Conservation (phyloP, 23 tunicate genomes). For the Corella eumyota region DNA sequence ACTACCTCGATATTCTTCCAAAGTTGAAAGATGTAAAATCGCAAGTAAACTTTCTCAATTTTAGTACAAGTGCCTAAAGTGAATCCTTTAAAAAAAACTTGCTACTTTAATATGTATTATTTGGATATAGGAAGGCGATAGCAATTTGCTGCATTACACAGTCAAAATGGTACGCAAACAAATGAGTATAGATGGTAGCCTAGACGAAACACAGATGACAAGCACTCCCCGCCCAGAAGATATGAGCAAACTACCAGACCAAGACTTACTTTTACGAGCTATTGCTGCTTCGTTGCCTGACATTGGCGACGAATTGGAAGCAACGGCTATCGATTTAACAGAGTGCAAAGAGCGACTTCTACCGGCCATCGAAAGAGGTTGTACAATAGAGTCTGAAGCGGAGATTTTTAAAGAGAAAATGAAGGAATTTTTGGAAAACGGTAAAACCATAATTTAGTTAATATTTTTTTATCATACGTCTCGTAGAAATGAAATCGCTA, state of each 20-base stretch:
- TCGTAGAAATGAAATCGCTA: too few relatives aligned
- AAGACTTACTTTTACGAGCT: slow-evolving; percentile 19
- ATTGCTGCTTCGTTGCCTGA: slow-evolving; percentile 21
- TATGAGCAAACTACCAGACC: slow-evolving; percentile 37
- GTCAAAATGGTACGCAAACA: slow-evolving; percentile 50
- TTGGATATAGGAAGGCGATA: slow-evolving; percentile 57
- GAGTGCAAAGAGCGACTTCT: slow-evolving; percentile 63
- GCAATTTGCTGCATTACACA: slow-evolving; percentile 30
- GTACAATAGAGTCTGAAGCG: slow-evolving; percentile 50
- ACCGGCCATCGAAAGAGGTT: slow-evolving; percentile 36
- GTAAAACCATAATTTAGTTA: slow-evolving; percentile 4
- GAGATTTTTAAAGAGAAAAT: slow-evolving; percentile 28
- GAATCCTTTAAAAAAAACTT: too few relatives aligned
- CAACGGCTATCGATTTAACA: slow-evolving; percentile 23
- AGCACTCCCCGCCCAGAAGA: slow-evolving; percentile 30
- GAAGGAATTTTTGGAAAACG: slow-evolving; percentile 43
- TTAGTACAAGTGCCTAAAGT: not conserved
- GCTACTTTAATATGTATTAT: too few relatives aligned
- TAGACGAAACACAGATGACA: slow-evolving; percentile 9
- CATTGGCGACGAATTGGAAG: slow-evolving; percentile 45
- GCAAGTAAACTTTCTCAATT: slow-evolving; percentile 16
- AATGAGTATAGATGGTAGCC: slow-evolving; percentile 38
- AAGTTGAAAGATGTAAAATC: slow-evolving; percentile 82
- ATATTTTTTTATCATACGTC: not conserved
- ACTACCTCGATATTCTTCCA: slow-evolving; percentile 57